Evolutionary conservation across 2,888 invertebrate genomes (phyloP).

Genomic region (Chaetoderma sp.): DNA sequence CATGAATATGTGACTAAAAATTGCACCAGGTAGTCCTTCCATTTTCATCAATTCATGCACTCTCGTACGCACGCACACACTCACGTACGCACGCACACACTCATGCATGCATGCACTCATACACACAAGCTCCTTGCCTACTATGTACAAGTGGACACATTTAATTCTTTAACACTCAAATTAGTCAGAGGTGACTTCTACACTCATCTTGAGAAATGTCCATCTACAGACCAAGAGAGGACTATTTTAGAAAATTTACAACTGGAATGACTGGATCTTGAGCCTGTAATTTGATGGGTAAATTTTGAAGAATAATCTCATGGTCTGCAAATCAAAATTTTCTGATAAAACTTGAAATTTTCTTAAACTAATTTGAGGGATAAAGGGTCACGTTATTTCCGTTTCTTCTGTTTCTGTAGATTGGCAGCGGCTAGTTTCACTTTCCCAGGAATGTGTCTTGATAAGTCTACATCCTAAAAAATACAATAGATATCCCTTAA

Average conservation of each 20-base stretch:
- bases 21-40: neutral
- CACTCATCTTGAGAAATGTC: no score
- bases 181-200: no score
- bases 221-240: no score
- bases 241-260: no score
- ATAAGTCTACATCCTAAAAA: constrained; percentile 83
- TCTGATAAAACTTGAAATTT: no score
- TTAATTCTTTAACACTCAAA: no score
- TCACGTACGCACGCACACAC: constrained; percentile 3
- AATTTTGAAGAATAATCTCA: no score
- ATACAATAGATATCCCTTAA: constrained; percentile 12
- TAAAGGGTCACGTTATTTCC: no score
- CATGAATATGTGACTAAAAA: neutral
- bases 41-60: neutral
- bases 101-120: constrained; percentile 3
- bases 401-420: constrained; percentile 52
- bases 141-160: neutral
- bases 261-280: constrained; percentile 25
- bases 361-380: no score
- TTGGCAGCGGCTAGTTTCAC: constrained; percentile 91
- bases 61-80: constrained; percentile 8
- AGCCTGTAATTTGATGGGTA: no score
- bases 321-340: no score
- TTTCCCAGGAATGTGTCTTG: constrained; percentile 96
- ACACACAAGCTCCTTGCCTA: constrained; percentile 6